Percentiles rank a stretch among this genome's conserved stretches.
Conservation (phyloP, 2,113 vertebrate genomes). For the Chaenocephalus aceratus region DNA sequence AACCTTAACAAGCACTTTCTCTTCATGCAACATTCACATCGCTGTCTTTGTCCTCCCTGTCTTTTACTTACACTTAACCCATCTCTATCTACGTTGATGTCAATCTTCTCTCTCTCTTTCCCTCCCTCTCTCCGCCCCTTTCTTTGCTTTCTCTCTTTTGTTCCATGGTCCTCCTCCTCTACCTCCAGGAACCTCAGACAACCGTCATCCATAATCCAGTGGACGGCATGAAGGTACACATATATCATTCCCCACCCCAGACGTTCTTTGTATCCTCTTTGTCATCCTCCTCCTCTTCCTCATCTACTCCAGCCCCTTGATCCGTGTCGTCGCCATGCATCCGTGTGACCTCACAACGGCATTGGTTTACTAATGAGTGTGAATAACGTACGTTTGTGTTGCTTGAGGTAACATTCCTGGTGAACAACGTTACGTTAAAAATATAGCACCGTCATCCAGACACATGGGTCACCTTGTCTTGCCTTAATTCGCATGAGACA, state of each 20-base stretch:
- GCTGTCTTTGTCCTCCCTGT: constrained; percentile 27
- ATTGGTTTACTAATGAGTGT: constrained; percentile 11
- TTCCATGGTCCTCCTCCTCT: constrained; percentile 43
- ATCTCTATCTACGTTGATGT: constrained; percentile 47
- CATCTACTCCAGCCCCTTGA: constrained; percentile 35
- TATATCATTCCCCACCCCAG: constrained; percentile 33
- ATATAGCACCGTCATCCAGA: neutral
- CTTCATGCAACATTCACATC: constrained; percentile 52
- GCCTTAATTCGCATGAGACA: neutral
- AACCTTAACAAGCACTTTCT: constrained; percentile 59
- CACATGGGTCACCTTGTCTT: neutral
- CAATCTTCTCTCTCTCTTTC: constrained; percentile 45
- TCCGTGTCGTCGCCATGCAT: constrained; percentile 45
- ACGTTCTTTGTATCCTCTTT: constrained; percentile 39
- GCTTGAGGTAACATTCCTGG: neutral
- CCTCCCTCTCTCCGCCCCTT: constrained; percentile 8
- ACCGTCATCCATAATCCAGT: constrained; percentile 85
- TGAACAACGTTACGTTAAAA: neutral
- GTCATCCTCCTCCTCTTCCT: constrained; percentile 50
- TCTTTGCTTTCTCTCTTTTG: constrained; percentile 35
- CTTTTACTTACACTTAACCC: constrained; percentile 37
- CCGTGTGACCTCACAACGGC: constrained; percentile 28
- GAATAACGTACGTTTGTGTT: neutral
- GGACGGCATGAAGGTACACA: constrained; percentile 81
- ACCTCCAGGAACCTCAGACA: constrained; percentile 83